Conservation (phyloP, 2,113 vertebrate species). For the Cheilinus undulatus region DNA sequence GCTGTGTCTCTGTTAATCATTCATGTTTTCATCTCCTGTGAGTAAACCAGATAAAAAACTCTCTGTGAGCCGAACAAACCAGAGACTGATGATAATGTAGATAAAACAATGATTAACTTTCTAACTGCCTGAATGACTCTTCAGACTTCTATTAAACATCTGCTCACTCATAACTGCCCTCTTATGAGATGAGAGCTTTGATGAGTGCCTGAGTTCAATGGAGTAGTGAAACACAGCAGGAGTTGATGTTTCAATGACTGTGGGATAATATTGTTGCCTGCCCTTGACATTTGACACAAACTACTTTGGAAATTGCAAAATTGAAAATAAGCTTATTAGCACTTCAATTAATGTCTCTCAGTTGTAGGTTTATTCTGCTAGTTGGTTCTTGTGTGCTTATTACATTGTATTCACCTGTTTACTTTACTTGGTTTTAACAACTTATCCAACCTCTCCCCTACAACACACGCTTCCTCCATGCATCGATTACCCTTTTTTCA, state of each 20-base stretch:
- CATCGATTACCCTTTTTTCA: slow-evolving; percentile 25
- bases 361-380: not conserved
- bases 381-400: slow-evolving; percentile 11
- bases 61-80: slow-evolving; percentile 4
- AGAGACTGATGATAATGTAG: not conserved
- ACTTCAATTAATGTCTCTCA: not conserved
- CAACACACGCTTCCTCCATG: not conserved
- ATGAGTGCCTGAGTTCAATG: slow-evolving; percentile 13
- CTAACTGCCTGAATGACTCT: slow-evolving; percentile 5
- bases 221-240: not conserved
- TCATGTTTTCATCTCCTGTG: not conserved
- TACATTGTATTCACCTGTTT: slow-evolving; percentile 39
- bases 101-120: slow-evolving; percentile 57
- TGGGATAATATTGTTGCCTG: not conserved
- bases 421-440: slow-evolving; percentile 4
- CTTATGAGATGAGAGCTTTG: slow-evolving; percentile 13
- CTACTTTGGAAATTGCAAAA: not conserved
- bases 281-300: not conserved
- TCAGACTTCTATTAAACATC: slow-evolving; percentile 18
- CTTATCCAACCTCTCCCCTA: slow-evolving; percentile 26
- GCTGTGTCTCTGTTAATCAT: slow-evolving; percentile 35
- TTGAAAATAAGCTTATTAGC: not conserved
- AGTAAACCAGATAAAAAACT: slow-evolving; percentile 6
- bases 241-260: not conserved
- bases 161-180: slow-evolving; percentile 18